A percentile compares a stretch with the other conserved stretches of the same genome.
phyloP scores from a whole-genome alignment of 2,113 vertebrate genomes.

The Scomber colias region DNA sequence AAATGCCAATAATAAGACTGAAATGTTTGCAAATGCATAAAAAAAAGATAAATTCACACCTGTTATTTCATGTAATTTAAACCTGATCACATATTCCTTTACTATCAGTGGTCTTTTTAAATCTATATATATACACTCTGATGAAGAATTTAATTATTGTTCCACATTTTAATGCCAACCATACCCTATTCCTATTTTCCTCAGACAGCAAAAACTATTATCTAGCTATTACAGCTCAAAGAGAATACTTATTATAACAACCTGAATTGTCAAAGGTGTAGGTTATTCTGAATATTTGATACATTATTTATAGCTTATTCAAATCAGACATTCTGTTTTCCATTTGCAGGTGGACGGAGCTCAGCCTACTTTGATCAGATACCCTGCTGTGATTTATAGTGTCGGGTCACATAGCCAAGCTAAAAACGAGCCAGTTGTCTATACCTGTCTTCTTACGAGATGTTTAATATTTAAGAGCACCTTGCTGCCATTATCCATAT shows the following conservation, averaged over 20 bases:
- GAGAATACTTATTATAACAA: slow-evolving; percentile 34
- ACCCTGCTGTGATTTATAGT: not conserved
- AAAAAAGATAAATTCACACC: not conserved
- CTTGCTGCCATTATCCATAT: too few relatives aligned
- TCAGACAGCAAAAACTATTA: not conserved
- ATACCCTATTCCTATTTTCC: not conserved
- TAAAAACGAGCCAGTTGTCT: not conserved
- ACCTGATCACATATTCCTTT: not conserved
- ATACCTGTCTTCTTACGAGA: not conserved
- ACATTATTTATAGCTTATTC: slow-evolving; percentile 28
- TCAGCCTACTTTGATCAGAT: slow-evolving; percentile 23
- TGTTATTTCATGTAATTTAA: not conserved
- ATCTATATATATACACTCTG: slow-evolving; percentile 7
- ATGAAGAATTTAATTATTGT: slow-evolving; percentile 16
- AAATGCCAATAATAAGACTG: not conserved
- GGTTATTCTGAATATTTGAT: slow-evolving; percentile 34
- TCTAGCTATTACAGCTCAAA: not conserved
- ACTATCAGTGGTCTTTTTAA: not conserved
- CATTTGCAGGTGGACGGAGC: slow-evolving; percentile 1
- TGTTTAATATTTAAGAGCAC: slow-evolving; percentile 1
- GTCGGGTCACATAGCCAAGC: slow-evolving; percentile 4
- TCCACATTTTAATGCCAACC: not conserved
- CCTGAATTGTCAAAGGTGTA: slow-evolving; percentile 1
- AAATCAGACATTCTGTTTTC: slow-evolving; percentile 41
- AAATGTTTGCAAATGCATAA: not conserved